phyloP scores from a whole-genome alignment of 1,140 invertebrate genomes.

The Leptopilina clavipes region DNA sequence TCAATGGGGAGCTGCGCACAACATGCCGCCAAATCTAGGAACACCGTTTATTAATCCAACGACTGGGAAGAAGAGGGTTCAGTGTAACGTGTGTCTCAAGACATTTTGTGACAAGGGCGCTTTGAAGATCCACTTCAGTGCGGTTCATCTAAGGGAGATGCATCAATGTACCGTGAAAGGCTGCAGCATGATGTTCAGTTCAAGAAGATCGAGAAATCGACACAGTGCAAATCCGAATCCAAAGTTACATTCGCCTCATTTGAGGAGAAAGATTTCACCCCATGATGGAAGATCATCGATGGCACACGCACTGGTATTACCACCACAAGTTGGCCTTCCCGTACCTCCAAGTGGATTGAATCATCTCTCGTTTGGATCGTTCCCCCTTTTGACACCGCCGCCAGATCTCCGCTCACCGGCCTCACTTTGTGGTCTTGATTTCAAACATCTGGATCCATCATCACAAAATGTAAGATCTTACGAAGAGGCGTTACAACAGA shows the following conservation, averaged over 20 bases:
- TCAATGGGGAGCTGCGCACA: slow-evolving; percentile 86
- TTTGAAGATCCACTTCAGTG: slow-evolving; percentile 99
- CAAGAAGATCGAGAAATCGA: slow-evolving; percentile 93
- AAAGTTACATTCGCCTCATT: slow-evolving; percentile 96
- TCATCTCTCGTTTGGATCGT: slow-evolving; percentile 83
- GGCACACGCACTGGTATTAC: slow-evolving; percentile 85
- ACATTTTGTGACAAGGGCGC: slow-evolving; percentile 99
- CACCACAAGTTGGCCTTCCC: slow-evolving; percentile 81
- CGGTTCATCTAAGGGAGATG: slow-evolving; percentile 99
- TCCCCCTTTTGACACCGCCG: slow-evolving; percentile 78
- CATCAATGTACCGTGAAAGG: slow-evolving; percentile 99
- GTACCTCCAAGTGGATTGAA: slow-evolving; percentile 78
- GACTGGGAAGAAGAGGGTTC: slow-evolving; percentile 96
- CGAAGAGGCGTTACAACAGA: slow-evolving; percentile 71
- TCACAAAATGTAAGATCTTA: slow-evolving; percentile 61
- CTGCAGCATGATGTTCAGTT: slow-evolving; percentile 99
- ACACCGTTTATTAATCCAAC: slow-evolving; percentile 93
- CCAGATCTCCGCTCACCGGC: slow-evolving; percentile 61
- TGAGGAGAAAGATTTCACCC: slow-evolving; percentile 92
- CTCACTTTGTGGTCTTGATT: slow-evolving; percentile 79
- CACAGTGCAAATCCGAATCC: slow-evolving; percentile 99
- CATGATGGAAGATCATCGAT: slow-evolving; percentile 93
- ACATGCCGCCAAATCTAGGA: slow-evolving; percentile 88
- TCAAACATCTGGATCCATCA: slow-evolving; percentile 80
- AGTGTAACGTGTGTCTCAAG: slow-evolving; percentile 98